Evolutionary conservation across 1,140 invertebrate species (phyloP).

Genomic region (Leptoteleia sp.): DNA sequence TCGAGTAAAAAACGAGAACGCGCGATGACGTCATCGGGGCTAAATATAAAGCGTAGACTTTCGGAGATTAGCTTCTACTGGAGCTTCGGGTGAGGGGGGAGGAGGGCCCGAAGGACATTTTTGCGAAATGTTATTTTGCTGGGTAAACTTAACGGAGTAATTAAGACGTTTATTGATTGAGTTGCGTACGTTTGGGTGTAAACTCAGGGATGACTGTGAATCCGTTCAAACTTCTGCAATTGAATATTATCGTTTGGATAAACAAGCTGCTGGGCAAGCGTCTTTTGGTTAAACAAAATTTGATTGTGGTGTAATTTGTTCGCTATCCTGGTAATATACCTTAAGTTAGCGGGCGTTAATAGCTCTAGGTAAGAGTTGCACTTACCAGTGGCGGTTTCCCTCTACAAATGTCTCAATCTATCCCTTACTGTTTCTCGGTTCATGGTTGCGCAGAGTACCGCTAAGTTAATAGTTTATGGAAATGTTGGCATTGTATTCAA

Average conservation of each 20-base stretch:
- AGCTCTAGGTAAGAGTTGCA: slow-evolving; percentile 44
- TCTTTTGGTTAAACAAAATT: slow-evolving; percentile 42
- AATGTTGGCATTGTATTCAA: slow-evolving; percentile 16
- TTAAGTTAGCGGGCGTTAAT: slow-evolving; percentile 35
- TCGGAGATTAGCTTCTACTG: slow-evolving; percentile 8
- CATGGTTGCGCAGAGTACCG: slow-evolving; percentile 22
- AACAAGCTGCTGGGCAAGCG: slow-evolving; percentile 14
- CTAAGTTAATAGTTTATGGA: slow-evolving; percentile 48
- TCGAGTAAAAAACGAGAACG: not conserved
- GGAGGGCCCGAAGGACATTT: no score
- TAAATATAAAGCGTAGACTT: not conserved
- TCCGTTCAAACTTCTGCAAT: not conserved
- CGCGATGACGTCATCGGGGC: no score
- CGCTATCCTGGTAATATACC: slow-evolving; percentile 3
- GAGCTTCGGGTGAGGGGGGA: no score
- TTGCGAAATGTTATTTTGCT: no score
- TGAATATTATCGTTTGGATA: slow-evolving; percentile 1
- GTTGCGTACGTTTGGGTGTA: no score
- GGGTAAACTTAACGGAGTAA: not conserved
- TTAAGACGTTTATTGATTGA: no score
- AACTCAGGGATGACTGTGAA: no score
- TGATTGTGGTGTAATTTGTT: slow-evolving; percentile 41
- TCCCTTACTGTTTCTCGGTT: slow-evolving; percentile 39
- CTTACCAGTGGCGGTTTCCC: slow-evolving; percentile 54
- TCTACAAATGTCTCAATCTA: slow-evolving; percentile 60